These are phyloP conservation scores for Nothocercus nigrocapillus DNA, from an alignment of 2,113 vertebrate genomes.

Conservation along the genomic window DNA sequence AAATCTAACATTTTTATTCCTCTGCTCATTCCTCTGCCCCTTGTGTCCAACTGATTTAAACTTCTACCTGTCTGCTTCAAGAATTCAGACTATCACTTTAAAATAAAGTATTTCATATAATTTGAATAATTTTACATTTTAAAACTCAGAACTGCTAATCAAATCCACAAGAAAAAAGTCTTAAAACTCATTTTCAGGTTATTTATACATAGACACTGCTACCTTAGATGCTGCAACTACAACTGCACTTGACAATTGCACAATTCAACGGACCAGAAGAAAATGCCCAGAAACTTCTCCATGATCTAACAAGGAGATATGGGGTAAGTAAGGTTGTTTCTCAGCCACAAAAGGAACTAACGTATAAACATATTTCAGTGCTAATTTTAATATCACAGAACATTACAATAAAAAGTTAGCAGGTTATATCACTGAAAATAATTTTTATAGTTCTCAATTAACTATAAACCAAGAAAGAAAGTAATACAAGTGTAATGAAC, in stretches of 20 bases:
- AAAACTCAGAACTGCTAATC: neutral
- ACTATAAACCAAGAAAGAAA: neutral
- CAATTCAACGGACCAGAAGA: neutral
- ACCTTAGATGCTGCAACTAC: neutral
- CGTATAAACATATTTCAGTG: neutral
- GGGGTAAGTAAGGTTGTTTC: neutral
- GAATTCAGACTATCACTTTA: neutral
- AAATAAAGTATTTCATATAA: neutral
- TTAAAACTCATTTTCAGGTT: neutral
- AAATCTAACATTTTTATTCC: neutral
- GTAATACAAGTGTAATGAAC: neutral
- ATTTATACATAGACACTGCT: neutral
- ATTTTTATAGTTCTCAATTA: conserved; percentile 4
- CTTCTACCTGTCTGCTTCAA: neutral
- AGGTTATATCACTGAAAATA: neutral
- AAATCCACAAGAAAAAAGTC: neutral
- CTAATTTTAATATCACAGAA: neutral
- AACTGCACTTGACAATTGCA: neutral
- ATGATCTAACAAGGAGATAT: neutral
- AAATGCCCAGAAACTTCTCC: neutral
- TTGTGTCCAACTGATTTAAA: neutral
- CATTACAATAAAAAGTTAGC: neutral
- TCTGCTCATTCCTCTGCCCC: neutral
- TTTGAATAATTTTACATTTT: neutral
- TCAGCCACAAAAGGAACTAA: neutral